phyloP scores from a whole-genome alignment of 2,888 invertebrate species.

The Sceliomorpha sp. region DNA sequence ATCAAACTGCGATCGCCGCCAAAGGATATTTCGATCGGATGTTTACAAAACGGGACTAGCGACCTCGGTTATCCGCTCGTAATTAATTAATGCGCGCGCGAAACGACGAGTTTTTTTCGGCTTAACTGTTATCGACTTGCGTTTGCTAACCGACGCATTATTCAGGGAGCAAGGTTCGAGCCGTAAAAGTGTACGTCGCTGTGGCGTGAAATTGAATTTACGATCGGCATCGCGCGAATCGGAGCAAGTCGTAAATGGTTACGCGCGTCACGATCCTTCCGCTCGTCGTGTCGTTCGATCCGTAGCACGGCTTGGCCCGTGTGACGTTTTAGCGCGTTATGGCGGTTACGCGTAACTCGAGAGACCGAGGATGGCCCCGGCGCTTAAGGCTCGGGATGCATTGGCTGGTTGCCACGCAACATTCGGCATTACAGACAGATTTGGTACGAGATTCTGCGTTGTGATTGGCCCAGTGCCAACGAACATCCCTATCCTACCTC shows the following conservation, averaged over 20 bases:
- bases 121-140: too few relatives aligned
- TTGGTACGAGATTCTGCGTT: slow-evolving; percentile 60
- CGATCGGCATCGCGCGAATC: slow-evolving; percentile 10
- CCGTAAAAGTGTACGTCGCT: too few relatives aligned
- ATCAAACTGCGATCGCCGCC: too few relatives aligned
- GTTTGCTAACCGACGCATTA: too few relatives aligned
- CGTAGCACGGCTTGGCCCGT: slow-evolving; percentile 19
- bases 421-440: slow-evolving; percentile 64
- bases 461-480: slow-evolving; percentile 64
- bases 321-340: slow-evolving; percentile 41
- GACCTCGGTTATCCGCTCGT: too few relatives aligned
- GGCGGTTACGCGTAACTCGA: slow-evolving; percentile 20
- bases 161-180: too few relatives aligned
- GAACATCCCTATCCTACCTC: slow-evolving; percentile 49
- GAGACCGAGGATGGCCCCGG: slow-evolving; percentile 9
- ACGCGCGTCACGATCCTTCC: too few relatives aligned
- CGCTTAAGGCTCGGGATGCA: slow-evolving; percentile 36
- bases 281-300: slow-evolving; percentile 35
- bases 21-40: too few relatives aligned
- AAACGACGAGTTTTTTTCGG: too few relatives aligned
- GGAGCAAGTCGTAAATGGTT: not conserved
- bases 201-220: slow-evolving; percentile 6
- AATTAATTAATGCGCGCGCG: too few relatives aligned
- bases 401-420: slow-evolving; percentile 62
- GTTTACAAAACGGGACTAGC: too few relatives aligned